Base-by-base conservation (phyloP, 2,888 invertebrate species). In the Lasioglossum marginatum region DNA sequence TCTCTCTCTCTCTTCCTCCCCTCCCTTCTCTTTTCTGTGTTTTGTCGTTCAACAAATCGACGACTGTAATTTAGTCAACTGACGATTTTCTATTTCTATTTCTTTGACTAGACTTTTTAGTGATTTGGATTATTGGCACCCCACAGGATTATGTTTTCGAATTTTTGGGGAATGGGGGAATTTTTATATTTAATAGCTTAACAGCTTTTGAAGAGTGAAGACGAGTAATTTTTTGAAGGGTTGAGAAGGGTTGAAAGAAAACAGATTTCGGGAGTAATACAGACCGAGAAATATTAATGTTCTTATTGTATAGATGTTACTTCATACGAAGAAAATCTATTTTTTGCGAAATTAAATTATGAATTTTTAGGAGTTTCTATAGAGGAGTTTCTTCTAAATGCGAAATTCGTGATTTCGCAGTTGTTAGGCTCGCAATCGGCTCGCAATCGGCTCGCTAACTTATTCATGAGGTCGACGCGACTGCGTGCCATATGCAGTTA, bases 401-500 rank as follows among this genome's bases (percentile, higher is more conserved):
- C 1, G 16, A 45, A 2, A 52, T 52, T 52, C 5, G 19, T 23
- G 23, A n/a, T 52, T 23, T 52, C n/a, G n/a, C 52, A 52, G 52
- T 52, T 52, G 52, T 52, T 52, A 3, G 10, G 52, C n/a, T n/a
- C n/a, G n/a, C n/a, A n/a, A 10, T n/a, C 52, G 2, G n/a, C 52
- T 52, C 3, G 52, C 52, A 60, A 60, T 31, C 60, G 60, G 60
- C 31, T 60, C 23, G 37, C 23, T 37, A 34, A 72, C n/a, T 81
- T 83, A 90, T 89, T 89, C 87, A 87, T 78, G 81, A 81, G 76
- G 63, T 27, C 48, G 68, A 74, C 52, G 34, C 37, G 79, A 66
- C 27, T 34, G 72, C 34, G 73, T 82, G 86, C 82, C 87, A 77
- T 89, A 85, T 84, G 87, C 82, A 89, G 85, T 82, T 83, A 68